Percentiles rank a stretch among this genome's conserved stretches.
Conservation (phyloP, 1,140 invertebrate genomes). For the Macrobrachium nipponense region DNA sequence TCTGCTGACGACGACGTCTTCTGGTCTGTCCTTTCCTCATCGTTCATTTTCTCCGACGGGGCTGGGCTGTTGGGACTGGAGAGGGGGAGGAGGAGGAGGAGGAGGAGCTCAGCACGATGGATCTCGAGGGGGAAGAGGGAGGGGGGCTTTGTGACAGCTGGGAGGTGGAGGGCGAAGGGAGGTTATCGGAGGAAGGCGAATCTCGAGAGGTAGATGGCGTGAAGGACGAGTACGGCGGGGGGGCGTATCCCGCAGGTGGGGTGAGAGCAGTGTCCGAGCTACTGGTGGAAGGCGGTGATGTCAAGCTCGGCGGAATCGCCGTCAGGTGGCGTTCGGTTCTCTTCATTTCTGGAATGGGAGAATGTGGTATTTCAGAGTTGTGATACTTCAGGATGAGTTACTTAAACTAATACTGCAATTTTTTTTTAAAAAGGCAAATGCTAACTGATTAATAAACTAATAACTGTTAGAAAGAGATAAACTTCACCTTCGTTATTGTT, state of each 20-base stretch:
- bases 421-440: too few species aligned
- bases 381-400: neutral
- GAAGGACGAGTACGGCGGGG: neutral
- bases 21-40: too few species aligned
- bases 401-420: too few species aligned
- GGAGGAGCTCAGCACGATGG: neutral
- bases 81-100: too few species aligned
- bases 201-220: neutral
- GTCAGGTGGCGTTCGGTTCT: conserved; percentile 13
- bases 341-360: conserved; percentile 26
- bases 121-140: neutral
- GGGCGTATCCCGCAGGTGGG: neutral
- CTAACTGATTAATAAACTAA: too few species aligned
- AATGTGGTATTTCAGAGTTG: neutral
- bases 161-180: neutral
- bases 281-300: neutral
- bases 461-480: too few species aligned
- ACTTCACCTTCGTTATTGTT: too few species aligned
- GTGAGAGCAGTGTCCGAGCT: conserved; percentile 11
- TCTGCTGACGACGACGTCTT: too few species aligned
- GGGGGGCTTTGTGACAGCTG: neutral
- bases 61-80: too few species aligned
- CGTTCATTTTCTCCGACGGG: too few species aligned
- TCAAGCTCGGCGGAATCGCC: neutral
- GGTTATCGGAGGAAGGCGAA: neutral